Evolutionary conservation across 2,888 invertebrate genomes (phyloP).

Genomic region (Leptodirus hochenwartii): DNA sequence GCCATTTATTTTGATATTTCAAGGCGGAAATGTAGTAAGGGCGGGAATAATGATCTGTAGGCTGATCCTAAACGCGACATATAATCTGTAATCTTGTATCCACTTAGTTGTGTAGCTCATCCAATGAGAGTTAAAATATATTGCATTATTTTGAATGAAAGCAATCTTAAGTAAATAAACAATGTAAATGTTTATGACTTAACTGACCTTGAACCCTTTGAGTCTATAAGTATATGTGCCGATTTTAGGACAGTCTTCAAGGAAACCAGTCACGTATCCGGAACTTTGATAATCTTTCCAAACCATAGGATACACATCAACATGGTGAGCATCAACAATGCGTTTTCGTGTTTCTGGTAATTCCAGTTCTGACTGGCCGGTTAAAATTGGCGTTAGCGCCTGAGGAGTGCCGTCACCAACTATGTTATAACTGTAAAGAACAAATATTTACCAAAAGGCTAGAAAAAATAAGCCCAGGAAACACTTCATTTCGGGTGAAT

Average conservation of each 20-base stretch:
- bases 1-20: constrained; percentile 34
- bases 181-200: no score
- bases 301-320: constrained; percentile 70
- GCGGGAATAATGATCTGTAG: constrained; percentile 82
- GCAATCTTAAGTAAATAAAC: no score
- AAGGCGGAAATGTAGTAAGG: constrained; percentile 56
- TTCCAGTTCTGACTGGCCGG: constrained; percentile 72
- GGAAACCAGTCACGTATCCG: constrained; percentile 64
- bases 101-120: constrained; percentile 2
- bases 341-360: constrained; percentile 68
- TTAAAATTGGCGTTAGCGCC: constrained; percentile 72
- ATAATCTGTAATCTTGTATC: neutral
- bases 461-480: neutral
- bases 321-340: constrained; percentile 38
- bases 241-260: constrained; percentile 67
- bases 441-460: neutral
- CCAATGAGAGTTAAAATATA: no score
- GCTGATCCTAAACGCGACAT: constrained; percentile 32
- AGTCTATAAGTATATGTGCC: constrained; percentile 84
- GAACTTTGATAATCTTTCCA: constrained; percentile 59
- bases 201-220: constrained; percentile 51
- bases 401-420: constrained; percentile 78
- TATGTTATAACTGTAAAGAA: constrained; percentile 42
- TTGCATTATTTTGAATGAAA: no score
- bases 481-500: neutral